Evolutionary conservation across 2,797 vertebrate genomes (phyloP).

Genomic region (Lacerta bilineata): DNA sequence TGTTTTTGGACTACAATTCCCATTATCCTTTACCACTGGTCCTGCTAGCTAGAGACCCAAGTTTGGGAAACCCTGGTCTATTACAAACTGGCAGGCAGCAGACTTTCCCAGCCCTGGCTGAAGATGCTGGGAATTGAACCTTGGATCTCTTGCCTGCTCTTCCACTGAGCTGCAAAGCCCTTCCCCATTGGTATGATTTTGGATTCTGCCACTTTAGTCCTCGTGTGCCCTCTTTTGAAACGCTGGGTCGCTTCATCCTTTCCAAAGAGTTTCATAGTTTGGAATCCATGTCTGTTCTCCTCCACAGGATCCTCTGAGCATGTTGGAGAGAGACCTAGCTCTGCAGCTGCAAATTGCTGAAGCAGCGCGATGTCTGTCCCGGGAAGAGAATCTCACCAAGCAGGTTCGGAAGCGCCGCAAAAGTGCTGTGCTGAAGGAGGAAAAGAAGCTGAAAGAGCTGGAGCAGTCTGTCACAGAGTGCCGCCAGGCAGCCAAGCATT

Average conservation of each 20-base stretch:
- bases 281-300: not conserved
- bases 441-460: conserved; percentile 88
- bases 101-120: too few species aligned
- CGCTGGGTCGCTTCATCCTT: not conserved
- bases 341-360: conserved; percentile 92
- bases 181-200: not conserved
- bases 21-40: too few species aligned
- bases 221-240: not conserved
- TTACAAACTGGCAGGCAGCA: too few species aligned
- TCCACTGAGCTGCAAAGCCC: too few species aligned
- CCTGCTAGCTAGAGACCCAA: too few species aligned
- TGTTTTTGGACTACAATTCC: too few species aligned
- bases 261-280: not conserved
- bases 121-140: too few species aligned
- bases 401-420: conserved; percentile 85
- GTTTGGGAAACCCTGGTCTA: too few species aligned
- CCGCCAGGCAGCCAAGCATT: conserved; percentile 37
- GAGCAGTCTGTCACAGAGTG: conserved; percentile 84
- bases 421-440: conserved; percentile 83
- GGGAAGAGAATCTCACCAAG: conserved; percentile 85
- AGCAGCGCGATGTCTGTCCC: conserved; percentile 85
- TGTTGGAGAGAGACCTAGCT: conserved; percentile 86
- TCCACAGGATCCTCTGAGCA: conserved; percentile 85
- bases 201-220: not conserved
- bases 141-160: too few species aligned